phyloP scores from a whole-genome alignment of 2,797 vertebrate species.

The Xiphophorus birchmanni region DNA sequence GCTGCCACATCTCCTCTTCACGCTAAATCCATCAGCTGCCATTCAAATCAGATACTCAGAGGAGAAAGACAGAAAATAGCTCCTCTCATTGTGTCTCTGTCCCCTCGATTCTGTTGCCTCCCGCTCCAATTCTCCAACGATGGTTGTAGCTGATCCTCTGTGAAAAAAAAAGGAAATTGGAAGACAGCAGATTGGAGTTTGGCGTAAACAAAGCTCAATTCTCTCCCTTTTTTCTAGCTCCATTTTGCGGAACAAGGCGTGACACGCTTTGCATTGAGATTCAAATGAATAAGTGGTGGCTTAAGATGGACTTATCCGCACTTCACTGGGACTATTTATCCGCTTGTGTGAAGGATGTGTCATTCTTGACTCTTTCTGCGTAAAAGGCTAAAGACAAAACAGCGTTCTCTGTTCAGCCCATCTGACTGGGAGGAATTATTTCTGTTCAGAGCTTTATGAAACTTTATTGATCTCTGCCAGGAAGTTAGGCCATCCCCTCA shows the following conservation, averaged over 20 bases:
- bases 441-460: constrained; percentile 34
- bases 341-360: constrained; percentile 28
- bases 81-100: constrained; percentile 62
- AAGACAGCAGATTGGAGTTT: constrained; percentile 56
- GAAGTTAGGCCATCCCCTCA: constrained; percentile 41
- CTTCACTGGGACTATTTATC: constrained; percentile 73
- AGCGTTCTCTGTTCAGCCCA: constrained; percentile 8
- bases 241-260: constrained; percentile 63
- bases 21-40: constrained; percentile 44
- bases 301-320: constrained; percentile 61
- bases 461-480: constrained; percentile 60
- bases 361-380: constrained; percentile 41
- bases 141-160: constrained; percentile 51
- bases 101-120: constrained; percentile 48
- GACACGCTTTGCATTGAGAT: constrained; percentile 74
- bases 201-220: constrained; percentile 60
- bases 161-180: constrained; percentile 47
- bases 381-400: constrained; percentile 16
- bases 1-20: constrained; percentile 52
- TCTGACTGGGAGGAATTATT: constrained; percentile 2
- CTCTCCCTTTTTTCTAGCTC: constrained; percentile 38
- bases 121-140: constrained; percentile 53
- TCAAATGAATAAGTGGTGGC: constrained; percentile 70
- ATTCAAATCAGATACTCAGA: constrained; percentile 57
- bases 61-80: constrained; percentile 53